Base-by-base conservation (phyloP, 1,140 invertebrate species). In the Anoplophora glabripennis region DNA sequence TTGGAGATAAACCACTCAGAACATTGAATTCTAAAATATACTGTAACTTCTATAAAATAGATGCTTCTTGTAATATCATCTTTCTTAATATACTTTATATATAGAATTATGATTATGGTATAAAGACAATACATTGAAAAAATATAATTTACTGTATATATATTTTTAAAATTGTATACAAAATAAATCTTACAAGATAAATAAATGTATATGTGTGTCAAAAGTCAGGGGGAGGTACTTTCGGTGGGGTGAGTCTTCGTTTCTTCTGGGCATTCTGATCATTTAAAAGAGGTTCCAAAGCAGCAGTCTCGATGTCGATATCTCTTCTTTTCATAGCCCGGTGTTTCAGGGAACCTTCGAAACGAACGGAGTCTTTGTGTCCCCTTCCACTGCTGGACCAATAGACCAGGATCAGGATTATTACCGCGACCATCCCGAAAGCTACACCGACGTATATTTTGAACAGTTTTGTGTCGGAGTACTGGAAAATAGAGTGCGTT, bases 161-260 rank as follows among this genome's bases (percentile, higher is more conserved):
- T 28, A 28, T 28, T 28, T 28, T 28, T 28, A 28, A 28, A 28
- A 28, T 28, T 28, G 21, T 28, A 5, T 28, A 28, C 21, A 28
- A 28, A 28, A 28, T 28, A 28, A 28, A 28, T 28, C 21, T 28
- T 28, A 28, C 21, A 28, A 28, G 21, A 28, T 28, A 28, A 28
- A 28, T 28, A 28, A 28, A 28, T 28, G 21, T 28, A 5, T 28
- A 28, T 28, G 5, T 28, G 5, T 28, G 21, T 28, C 21, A 73
- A 74, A 70, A 69, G 56, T 69, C 65, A 8, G 61, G 56, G 5
- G 69, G 65, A 12, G 69, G 69, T 33, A 65, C 40, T 42, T 59
- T 54, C n/a, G 67, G 69, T 7, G 65, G 65, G 7, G 45, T 21
- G 38, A 21, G 35, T 59, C 53, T 55, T 51, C 15, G 15, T 33